These are phyloP conservation scores for Hydrotaea cyrtoneurina DNA, from an alignment of 2,888 invertebrate genomes.

Conservation along the genomic window DNA sequence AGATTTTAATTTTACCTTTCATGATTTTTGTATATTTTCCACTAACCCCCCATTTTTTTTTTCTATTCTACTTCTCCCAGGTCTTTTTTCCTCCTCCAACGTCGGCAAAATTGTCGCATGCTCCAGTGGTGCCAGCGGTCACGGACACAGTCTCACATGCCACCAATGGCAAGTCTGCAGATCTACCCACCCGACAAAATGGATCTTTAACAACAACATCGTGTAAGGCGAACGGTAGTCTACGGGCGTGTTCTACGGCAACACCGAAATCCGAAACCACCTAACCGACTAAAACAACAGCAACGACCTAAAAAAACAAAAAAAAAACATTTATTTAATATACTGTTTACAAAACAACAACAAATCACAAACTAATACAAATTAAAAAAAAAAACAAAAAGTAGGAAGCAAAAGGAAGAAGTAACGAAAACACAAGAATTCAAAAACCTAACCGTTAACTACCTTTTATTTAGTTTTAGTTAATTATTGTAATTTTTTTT, in stretches of 20 bases:
- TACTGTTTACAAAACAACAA: conserved; percentile 26
- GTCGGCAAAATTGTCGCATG: conserved; percentile 33
- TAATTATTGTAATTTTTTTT: conserved; percentile 24
- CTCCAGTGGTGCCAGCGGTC: not conserved
- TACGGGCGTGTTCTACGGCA: not conserved
- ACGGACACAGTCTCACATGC: not conserved
- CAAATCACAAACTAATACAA: not conserved
- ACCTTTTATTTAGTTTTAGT: conserved; percentile 55
- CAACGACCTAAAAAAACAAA: conserved; percentile 19
- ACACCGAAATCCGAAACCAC: conserved; percentile 36
- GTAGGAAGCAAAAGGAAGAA: conserved; percentile 20
- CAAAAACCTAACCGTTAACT: conserved; percentile 54
- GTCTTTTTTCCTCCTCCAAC: conserved; percentile 68
- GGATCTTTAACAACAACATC: conserved; percentile 39
- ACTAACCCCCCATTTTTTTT: too few relatives aligned
- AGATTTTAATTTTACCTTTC: not conserved
- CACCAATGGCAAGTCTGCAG: conserved; percentile 29
- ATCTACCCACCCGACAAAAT: conserved; percentile 6
- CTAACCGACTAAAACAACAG: conserved; percentile 46
- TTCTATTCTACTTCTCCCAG: conserved; percentile 57
- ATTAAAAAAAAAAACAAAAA: not conserved
- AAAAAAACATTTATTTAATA: conserved; percentile 21
- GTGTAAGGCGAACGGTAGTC: conserved; percentile 48
- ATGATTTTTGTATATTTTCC: too few relatives aligned
- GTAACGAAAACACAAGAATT: conserved; percentile 1